phyloP scores from a whole-genome alignment of 2,797 vertebrate genomes.

The Neosilurus hyrtlii region DNA sequence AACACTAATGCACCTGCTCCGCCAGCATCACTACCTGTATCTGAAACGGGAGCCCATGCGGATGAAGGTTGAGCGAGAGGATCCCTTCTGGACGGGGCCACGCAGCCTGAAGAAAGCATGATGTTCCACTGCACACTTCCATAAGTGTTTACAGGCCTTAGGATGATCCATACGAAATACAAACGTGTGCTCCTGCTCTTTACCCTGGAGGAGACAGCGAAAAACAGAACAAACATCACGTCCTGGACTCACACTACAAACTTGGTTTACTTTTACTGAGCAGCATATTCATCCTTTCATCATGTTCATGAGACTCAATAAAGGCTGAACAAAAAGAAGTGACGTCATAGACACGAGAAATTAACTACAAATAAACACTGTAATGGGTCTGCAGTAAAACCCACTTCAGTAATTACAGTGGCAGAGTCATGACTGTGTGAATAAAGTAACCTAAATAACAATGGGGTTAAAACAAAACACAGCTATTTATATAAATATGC shows the following conservation, averaged over 20 bases:
- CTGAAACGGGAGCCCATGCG: conserved; percentile 95
- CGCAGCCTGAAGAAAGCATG: conserved; percentile 97
- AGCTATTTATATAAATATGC: too few relatives aligned
- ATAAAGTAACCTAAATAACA: too few relatives aligned
- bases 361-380: too few relatives aligned
- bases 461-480: too few relatives aligned
- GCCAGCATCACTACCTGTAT: conserved; percentile 78
- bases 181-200: conserved; percentile 98
- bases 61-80: conserved; percentile 86
- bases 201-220: conserved; percentile 72
- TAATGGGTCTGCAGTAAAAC: too few relatives aligned
- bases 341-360: too few relatives aligned
- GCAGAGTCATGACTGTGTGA: too few relatives aligned
- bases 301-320: not conserved
- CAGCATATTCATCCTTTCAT: not conserved
- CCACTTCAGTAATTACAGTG: too few relatives aligned
- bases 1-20: not conserved
- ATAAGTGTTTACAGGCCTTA: conserved; percentile 97
- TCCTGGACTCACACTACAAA: too few relatives aligned
- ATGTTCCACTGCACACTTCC: conserved; percentile 99
- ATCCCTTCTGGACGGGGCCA: conserved; percentile 89
- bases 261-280: not conserved
- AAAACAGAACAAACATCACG: too few relatives aligned
- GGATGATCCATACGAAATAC: conserved; percentile 97
- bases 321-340: not conserved